phyloP scores from a whole-genome alignment of 2,888 invertebrate genomes.

The Xylocampa areola region DNA sequence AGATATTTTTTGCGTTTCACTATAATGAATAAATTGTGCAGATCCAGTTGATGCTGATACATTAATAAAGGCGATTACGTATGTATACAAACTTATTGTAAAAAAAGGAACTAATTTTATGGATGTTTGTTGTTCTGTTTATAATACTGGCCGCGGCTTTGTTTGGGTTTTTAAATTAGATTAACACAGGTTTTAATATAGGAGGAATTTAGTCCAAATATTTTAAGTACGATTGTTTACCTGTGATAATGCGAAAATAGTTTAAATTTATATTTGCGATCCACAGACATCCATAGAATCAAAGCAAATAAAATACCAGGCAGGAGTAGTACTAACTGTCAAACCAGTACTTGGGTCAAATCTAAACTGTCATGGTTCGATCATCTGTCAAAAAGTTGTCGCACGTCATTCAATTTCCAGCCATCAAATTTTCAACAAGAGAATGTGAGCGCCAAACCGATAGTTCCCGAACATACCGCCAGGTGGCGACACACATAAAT shows the following conservation, averaged over 20 bases:
- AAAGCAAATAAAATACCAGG: conserved; percentile 7
- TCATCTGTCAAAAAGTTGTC: conserved; percentile 47
- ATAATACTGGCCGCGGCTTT: conserved; percentile 34
- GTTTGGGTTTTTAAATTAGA: neutral
- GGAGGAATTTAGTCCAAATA: neutral
- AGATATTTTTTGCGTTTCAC: too few species aligned
- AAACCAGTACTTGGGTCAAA: conserved; percentile 37
- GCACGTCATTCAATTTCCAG: conserved; percentile 45
- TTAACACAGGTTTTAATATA: neutral
- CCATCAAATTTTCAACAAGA: conserved; percentile 60
- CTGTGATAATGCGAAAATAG: too few species aligned
- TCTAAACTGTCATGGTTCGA: conserved; percentile 56
- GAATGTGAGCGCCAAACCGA: conserved; percentile 45
- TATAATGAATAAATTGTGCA: neutral
- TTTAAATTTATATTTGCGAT: neutral
- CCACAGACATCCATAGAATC: conserved; percentile 36
- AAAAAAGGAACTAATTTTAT: conserved; percentile 11
- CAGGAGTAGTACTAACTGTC: conserved; percentile 18
- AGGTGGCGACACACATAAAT: conserved; percentile 60
- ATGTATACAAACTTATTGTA: neutral
- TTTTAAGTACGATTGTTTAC: conserved; percentile 19
- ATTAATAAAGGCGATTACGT: conserved; percentile 2
- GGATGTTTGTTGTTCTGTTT: conserved; percentile 15
- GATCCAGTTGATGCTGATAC: neutral
- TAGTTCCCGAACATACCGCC: conserved; percentile 28